phyloP scores from a whole-genome alignment of 2,113 vertebrate species.

The Pachyramphus minor region DNA sequence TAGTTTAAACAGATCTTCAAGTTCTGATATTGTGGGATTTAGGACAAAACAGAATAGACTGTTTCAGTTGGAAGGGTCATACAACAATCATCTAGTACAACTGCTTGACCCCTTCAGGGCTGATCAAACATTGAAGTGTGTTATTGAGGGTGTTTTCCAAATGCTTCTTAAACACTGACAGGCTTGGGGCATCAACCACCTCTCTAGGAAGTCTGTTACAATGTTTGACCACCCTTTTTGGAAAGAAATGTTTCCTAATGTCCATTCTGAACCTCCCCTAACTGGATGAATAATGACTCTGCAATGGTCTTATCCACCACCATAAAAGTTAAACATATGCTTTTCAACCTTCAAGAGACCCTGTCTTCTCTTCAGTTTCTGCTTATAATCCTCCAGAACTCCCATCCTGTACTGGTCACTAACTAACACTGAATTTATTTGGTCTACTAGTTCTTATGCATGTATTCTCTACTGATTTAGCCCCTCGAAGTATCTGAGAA shows the following conservation, averaged over 20 bases:
- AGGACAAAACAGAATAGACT: background rate
- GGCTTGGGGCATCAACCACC: background rate
- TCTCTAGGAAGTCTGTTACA: background rate
- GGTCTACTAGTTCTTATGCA: background rate
- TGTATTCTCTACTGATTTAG: background rate
- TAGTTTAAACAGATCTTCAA: background rate
- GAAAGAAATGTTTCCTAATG: background rate
- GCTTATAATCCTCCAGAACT: background rate
- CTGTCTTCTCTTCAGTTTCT: background rate
- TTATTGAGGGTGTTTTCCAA: background rate
- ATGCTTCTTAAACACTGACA: background rate
- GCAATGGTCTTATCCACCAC: background rate
- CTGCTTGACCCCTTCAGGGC: background rate
- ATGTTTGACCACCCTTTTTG: background rate
- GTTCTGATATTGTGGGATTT: background rate
- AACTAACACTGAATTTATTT: background rate
- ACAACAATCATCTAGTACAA: background rate
- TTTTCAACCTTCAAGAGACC: background rate
- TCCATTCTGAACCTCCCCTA: background rate
- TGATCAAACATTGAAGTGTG: background rate
- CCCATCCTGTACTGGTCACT: background rate
- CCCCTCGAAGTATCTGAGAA: background rate
- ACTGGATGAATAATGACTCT: background rate
- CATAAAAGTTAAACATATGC: background rate
- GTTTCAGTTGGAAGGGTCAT: background rate